Conservation (phyloP, 2,888 invertebrate genomes). For the Ennomos fuscantarius region DNA sequence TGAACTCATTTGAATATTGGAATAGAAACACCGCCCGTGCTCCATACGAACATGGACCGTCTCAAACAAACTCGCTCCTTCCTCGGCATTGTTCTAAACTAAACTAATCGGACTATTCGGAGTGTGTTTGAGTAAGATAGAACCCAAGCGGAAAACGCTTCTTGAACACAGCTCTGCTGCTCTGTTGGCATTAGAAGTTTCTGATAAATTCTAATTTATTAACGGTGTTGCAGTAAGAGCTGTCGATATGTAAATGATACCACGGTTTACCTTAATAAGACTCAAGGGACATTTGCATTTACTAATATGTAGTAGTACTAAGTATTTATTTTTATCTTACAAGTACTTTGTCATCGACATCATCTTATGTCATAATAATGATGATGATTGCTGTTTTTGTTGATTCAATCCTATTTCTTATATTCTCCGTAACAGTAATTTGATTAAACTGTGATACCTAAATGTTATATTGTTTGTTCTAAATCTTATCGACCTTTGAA, state of each 20-base stretch:
- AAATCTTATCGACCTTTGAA: slow-evolving; percentile 15
- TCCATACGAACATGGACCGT: slow-evolving; percentile 8
- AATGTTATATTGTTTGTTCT: slow-evolving; percentile 13
- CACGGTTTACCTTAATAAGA: no score
- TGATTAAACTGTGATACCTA: slow-evolving; percentile 3
- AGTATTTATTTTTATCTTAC: no score
- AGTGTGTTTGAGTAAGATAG: slow-evolving; percentile 58
- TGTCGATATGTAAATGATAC: no score
- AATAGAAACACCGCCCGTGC: slow-evolving; percentile 51
- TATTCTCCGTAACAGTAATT: slow-evolving; percentile 11
- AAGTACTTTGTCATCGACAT: slow-evolving; percentile 31
- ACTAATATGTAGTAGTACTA: no score
- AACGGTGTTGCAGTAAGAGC: no score
- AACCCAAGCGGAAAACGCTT: slow-evolving; percentile 49
- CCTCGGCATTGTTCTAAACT: slow-evolving; percentile 65
- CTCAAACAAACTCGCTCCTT: slow-evolving; percentile 49
- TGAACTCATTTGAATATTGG: slow-evolving; percentile 72
- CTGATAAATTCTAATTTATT: slow-evolving; percentile 60
- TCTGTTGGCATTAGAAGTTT: slow-evolving; percentile 49
- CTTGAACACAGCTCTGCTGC: slow-evolving; percentile 40
- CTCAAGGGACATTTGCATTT: no score
- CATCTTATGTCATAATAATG: no score
- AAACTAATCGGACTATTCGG: slow-evolving; percentile 68
- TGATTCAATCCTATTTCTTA: background rate
- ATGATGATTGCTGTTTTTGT: no score